These are phyloP conservation scores for Aleiodes alternator DNA, from an alignment of 2,888 invertebrate genomes.

Conservation along the genomic window DNA sequence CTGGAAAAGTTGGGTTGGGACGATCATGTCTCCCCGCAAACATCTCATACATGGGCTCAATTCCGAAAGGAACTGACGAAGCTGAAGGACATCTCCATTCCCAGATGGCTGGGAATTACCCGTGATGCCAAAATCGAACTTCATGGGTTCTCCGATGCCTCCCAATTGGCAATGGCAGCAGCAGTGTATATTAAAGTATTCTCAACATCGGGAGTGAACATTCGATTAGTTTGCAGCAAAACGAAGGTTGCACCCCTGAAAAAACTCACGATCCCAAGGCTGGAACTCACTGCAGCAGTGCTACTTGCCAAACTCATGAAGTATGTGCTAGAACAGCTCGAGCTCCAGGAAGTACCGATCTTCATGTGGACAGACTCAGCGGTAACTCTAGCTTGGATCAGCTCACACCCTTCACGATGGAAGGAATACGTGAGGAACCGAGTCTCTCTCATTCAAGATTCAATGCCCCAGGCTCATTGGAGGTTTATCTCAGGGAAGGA, in stretches of 20 bases:
- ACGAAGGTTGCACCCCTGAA: constrained; percentile 55
- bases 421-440: constrained; percentile 54
- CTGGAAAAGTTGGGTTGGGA: constrained; percentile 46
- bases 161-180: constrained; percentile 53
- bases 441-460: constrained; percentile 28
- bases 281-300: constrained; percentile 55
- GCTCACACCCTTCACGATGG: constrained; percentile 50
- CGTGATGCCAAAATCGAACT: constrained; percentile 26
- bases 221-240: constrained; percentile 46
- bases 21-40: constrained; percentile 11
- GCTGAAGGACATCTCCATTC: constrained; percentile 34
- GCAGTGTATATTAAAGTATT: constrained; percentile 46
- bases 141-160: constrained; percentile 59
- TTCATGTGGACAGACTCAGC: constrained; percentile 41
- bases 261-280: constrained; percentile 53
- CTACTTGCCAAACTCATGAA: constrained; percentile 44
- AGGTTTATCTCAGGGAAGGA: background rate
- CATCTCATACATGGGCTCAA: constrained; percentile 9
- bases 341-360: background rate
- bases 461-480: background rate
- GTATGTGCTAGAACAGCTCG: background rate
- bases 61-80: constrained; percentile 15
- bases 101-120: constrained; percentile 42
- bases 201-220: background rate
- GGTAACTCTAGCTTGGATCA: constrained; percentile 49